Base-by-base conservation (phyloP, 2,113 vertebrate genomes). In the Zosterops pallidus region DNA sequence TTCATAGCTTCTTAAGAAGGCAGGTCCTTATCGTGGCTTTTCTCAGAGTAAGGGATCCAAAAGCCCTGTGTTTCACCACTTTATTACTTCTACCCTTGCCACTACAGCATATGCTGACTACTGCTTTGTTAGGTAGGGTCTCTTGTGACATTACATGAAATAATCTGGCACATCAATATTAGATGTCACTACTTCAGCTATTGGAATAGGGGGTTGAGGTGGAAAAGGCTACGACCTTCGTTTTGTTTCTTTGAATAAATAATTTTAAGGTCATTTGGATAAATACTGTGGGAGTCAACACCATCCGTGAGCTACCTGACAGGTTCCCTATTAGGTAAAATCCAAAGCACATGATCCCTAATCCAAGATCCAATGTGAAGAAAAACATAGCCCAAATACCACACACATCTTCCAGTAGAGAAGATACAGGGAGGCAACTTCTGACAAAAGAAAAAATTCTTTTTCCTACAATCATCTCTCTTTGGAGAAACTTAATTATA, bases 121-220 rank as follows among this genome's bases (percentile, higher is more conserved):
- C 7, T 55, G 3, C 64, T 83, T 57, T 46, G 20, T 21, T 64
- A 55, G 37, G 39, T 74, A 33, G 49, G 21, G 33, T 47, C 41
- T 56, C 12, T 47, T 1, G 1, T 26, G 22, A 31, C 2, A 5
- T 25, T 20, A 14, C 0, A 0, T 22, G 55, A 79, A 90, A 52
- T 47, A 39, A 56, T 56, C 13, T 20, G 49, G 13, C 23, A 68
- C 57, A 31, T 8, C 14, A n/a, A 5, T 39, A 44, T 23, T 41
- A 70, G 37, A 22, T 35, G 46, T 41, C 41, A 39, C 63, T 42
- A 41, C 35, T 76, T 71, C 81, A 76, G 41, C 57, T 33, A 63
- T 23, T 83, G 50, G 65, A 82, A 35, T 41, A 59, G 29, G n/a
- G 12, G 12, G 4, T 6, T 57, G 41, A 82, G 14, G 24, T 72